phyloP scores from a whole-genome alignment of 1,140 invertebrate genomes.

The Lithobius niger region DNA sequence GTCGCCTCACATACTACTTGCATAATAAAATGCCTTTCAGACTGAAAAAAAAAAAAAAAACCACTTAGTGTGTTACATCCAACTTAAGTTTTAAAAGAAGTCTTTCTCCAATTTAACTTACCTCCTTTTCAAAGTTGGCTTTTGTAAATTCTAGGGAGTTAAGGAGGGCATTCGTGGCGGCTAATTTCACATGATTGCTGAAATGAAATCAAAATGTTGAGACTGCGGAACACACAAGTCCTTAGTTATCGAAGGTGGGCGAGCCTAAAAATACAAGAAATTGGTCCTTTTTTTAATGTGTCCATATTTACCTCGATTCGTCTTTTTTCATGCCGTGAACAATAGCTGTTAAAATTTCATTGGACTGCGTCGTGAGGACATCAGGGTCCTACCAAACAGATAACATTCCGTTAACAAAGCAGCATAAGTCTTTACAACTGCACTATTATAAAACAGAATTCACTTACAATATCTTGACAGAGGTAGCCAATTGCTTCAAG shows the following conservation, averaged over 20 bases:
- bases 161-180: slow-evolving; percentile 91
- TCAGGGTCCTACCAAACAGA: slow-evolving; percentile 54
- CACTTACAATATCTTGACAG: slow-evolving; percentile 57
- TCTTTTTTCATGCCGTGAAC: slow-evolving; percentile 91
- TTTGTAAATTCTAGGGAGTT: slow-evolving; percentile 98
- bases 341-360: slow-evolving; percentile 95
- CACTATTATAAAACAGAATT: not conserved
- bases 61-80: not conserved
- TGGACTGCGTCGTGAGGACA: slow-evolving; percentile 77
- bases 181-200: slow-evolving; percentile 66
- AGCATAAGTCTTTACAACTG: not conserved
- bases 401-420: not conserved
- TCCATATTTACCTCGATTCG: slow-evolving; percentile 51
- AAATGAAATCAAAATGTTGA: slow-evolving; percentile 1
- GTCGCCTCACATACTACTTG: slow-evolving; percentile 86
- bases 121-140: slow-evolving; percentile 94
- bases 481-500: slow-evolving; percentile 91
- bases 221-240: too few relatives aligned
- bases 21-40: slow-evolving; percentile 98
- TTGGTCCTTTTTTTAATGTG: not conserved
- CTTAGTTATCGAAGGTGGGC: too few relatives aligned
- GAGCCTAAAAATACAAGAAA: not conserved
- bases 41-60: slow-evolving; percentile 34
- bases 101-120: slow-evolving; percentile 26
- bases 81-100: not conserved